Percentiles rank a stretch among this genome's conserved stretches.
Conservation (phyloP, 2,113 vertebrate genomes). For the Rattus norvegicus region GRCr8 NC_086021.1:51526001-51526500, state of each 20-base stretch:
- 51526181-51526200: not conserved
- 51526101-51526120: conserved; percentile 58
- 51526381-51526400: conserved; percentile 3
- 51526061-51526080: conserved; percentile 75
- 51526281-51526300: not conserved
- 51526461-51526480: conserved; percentile 30
- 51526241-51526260: not conserved
- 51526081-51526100: conserved; percentile 54
- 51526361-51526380: not conserved
- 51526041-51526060: conserved; percentile 67
- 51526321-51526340: not conserved
- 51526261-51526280: not conserved
- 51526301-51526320: not conserved
- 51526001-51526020: conserved; percentile 80
- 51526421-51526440: conserved; percentile 31
- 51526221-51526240: not conserved
- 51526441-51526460: not conserved
- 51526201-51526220: not conserved
- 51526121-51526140: conserved; percentile 24
- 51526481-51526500: conserved; percentile 44
- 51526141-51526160: conserved; percentile 38
- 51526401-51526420: not conserved
- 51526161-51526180: not conserved
- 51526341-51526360: not conserved
- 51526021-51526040: conserved; percentile 64